phyloP scores from a whole-genome alignment of 2,888 invertebrate species.

The Dexiosoma caninum region DNA sequence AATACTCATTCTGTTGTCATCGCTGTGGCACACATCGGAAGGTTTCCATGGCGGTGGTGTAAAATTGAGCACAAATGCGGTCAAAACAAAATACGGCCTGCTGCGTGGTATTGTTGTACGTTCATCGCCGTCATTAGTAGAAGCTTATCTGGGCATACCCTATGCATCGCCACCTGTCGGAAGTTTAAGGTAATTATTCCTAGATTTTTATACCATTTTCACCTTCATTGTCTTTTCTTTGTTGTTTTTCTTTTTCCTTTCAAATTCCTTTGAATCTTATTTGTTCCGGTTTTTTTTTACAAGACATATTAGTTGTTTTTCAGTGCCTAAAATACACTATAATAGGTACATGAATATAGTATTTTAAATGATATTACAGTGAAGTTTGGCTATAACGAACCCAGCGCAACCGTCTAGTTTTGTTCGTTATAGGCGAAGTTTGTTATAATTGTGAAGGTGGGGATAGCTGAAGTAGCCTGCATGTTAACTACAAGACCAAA shows the following conservation, averaged over 20 bases:
- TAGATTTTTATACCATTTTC: slow-evolving; percentile 48
- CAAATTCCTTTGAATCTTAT: slow-evolving; percentile 1
- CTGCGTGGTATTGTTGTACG: slow-evolving; percentile 91
- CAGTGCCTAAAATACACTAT: background rate
- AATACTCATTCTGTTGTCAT: slow-evolving; percentile 69
- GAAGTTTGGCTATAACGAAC: too few relatives aligned
- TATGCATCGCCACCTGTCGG: slow-evolving; percentile 95
- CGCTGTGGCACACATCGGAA: slow-evolving; percentile 71
- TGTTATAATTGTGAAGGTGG: background rate
- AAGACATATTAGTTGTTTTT: slow-evolving; percentile 5
- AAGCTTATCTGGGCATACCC: slow-evolving; percentile 94
- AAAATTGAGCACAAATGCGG: slow-evolving; percentile 82
- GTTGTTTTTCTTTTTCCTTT: background rate
- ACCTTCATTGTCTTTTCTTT: background rate
- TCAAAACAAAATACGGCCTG: slow-evolving; percentile 93
- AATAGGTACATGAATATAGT: too few relatives aligned
- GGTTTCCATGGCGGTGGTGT: slow-evolving; percentile 70
- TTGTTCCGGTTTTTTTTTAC: background rate
- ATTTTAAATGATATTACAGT: too few relatives aligned
- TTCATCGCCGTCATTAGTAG: slow-evolving; percentile 86
- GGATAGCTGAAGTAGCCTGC: too few relatives aligned
- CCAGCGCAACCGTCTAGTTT: too few relatives aligned
- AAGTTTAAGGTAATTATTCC: slow-evolving; percentile 84
- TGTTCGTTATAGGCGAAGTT: background rate
- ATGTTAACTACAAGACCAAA: too few relatives aligned